These are phyloP conservation scores for Eristalinus sepulchralis DNA, from an alignment of 2,888 invertebrate genomes.

Conservation along the genomic window DNA sequence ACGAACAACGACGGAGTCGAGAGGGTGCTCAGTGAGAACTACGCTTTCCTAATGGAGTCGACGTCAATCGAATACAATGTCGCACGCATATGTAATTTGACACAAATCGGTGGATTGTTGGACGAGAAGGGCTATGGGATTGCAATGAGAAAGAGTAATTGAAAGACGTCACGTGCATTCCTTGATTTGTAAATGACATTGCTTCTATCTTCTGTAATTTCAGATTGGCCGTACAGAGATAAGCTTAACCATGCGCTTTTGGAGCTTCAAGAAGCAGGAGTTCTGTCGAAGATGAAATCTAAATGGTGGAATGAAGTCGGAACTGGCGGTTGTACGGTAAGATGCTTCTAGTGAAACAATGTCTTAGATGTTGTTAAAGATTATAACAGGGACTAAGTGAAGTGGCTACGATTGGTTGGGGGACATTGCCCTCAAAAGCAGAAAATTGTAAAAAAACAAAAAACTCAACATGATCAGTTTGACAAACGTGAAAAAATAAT, in stretches of 20 bases:
- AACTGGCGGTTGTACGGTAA: conserved; percentile 87
- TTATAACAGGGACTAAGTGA: background rate
- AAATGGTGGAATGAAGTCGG: conserved; percentile 95
- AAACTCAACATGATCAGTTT: background rate
- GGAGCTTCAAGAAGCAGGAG: conserved; percentile 91
- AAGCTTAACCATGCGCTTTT: conserved; percentile 90
- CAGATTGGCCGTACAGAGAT: conserved; percentile 84
- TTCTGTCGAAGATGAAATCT: conserved; percentile 88
- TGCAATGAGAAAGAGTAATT: conserved; percentile 85
- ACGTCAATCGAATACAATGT: conserved; percentile 88
- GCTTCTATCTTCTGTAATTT: background rate
- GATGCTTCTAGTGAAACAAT: conserved; percentile 61
- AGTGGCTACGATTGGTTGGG: background rate
- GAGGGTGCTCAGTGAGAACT: conserved; percentile 81
- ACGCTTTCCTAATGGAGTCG: conserved; percentile 91
- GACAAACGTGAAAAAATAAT: too few relatives aligned
- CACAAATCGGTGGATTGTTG: conserved; percentile 84
- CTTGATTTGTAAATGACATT: background rate
- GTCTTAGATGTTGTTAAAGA: too few relatives aligned
- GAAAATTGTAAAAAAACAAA: too few relatives aligned
- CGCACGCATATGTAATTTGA: conserved; percentile 85
- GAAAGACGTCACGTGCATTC: background rate
- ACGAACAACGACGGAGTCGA: conserved; percentile 83
- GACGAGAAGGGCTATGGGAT: conserved; percentile 89
- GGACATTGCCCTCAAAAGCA: too few relatives aligned